Evolutionary conservation across 2,113 vertebrate species (phyloP).

Genomic region (Amazona guildingii): DNA sequence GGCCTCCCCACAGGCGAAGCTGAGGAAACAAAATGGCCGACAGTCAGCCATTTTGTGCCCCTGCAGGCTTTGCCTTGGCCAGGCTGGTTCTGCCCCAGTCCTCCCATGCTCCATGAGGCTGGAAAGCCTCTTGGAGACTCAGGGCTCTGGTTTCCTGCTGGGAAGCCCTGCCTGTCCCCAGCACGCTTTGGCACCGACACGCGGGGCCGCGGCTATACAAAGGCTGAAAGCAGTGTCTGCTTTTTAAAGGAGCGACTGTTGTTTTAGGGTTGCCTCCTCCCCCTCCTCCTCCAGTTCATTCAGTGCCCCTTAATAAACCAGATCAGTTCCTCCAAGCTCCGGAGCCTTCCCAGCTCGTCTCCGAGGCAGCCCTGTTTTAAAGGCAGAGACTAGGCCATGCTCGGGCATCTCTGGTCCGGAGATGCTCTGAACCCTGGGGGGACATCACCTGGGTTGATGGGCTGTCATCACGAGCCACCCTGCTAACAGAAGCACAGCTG

Average conservation of each 20-base stretch:
- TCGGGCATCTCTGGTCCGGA: not conserved
- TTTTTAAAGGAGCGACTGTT: conserved; percentile 48
- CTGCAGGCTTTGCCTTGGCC: not conserved
- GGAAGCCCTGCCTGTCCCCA: not conserved
- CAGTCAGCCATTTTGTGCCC: conserved; percentile 65
- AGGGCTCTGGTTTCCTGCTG: not conserved
- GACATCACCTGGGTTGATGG: not conserved
- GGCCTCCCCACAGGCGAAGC: not conserved
- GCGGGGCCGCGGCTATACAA: not conserved
- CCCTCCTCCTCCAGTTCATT: conserved; percentile 19
- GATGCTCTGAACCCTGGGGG: not conserved
- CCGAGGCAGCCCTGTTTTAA: not conserved
- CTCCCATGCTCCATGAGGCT: not conserved
- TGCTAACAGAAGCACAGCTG: not conserved
- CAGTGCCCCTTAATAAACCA: conserved; percentile 51
- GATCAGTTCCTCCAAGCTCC: conserved; percentile 46
- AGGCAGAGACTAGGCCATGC: not conserved
- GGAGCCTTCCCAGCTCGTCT: not conserved
- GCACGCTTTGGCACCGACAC: not conserved
- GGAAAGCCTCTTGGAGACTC: not conserved
- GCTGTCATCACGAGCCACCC: not conserved
- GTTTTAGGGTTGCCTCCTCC: conserved; percentile 45
- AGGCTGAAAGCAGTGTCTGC: conserved; percentile 49
- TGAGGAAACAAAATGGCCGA: conserved; percentile 63
- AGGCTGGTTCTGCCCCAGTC: not conserved